These are phyloP conservation scores for Threskiornis aethiopicus DNA, from an alignment of 2,797 vertebrate species.

Conservation along the genomic window DNA sequence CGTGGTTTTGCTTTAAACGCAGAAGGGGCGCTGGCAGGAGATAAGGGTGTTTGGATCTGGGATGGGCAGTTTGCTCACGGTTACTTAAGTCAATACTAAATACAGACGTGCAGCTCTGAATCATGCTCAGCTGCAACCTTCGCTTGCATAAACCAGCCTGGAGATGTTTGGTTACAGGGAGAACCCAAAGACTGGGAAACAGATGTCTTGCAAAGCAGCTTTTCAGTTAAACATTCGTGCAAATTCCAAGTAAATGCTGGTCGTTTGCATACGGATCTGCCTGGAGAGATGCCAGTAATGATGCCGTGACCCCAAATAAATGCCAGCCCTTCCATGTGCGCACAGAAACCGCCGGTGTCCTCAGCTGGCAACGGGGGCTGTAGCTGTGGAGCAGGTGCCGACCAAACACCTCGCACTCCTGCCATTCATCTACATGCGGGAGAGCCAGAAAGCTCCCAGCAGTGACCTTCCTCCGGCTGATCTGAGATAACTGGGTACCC, in stretches of 20 bases:
- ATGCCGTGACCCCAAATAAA: background rate
- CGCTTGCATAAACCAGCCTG: background rate
- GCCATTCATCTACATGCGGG: fast-evolving
- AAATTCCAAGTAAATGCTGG: background rate
- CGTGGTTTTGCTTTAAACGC: background rate
- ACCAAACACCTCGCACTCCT: fast-evolving
- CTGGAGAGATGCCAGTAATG: background rate
- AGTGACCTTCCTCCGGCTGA: background rate
- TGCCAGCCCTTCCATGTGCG: background rate
- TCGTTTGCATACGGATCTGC: background rate
- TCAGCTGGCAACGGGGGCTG: background rate
- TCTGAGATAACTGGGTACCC: background rate
- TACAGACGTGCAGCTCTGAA: background rate
- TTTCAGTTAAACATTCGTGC: background rate
- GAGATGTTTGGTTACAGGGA: background rate
- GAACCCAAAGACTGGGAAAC: background rate
- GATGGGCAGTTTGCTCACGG: slow-evolving; percentile 24
- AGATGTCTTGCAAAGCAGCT: background rate
- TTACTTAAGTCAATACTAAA: background rate
- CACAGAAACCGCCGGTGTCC: fast-evolving
- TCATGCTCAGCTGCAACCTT: background rate
- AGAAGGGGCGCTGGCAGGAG: background rate
- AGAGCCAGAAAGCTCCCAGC: background rate
- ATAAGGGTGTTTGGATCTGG: slow-evolving; percentile 16
- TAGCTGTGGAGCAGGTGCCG: background rate